A percentile compares a stretch with the other conserved stretches of the same genome.
Conservation (phyloP, 2,888 invertebrate genomes). For the Lithophane semibrunnea region DNA sequence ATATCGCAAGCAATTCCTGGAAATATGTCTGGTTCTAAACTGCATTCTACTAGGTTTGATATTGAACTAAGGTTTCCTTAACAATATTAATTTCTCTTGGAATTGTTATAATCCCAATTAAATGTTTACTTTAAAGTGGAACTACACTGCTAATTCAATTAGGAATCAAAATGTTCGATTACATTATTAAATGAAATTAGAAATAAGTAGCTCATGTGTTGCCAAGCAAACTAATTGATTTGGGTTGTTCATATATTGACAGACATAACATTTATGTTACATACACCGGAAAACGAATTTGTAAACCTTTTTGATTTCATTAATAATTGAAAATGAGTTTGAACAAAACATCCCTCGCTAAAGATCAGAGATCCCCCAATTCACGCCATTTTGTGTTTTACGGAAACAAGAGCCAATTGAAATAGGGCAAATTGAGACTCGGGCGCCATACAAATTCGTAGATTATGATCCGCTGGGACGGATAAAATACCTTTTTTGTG, state of each 20-base stretch:
- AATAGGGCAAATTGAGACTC: constrained; percentile 68
- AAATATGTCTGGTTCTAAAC: constrained; percentile 3
- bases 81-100: background rate
- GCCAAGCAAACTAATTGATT: constrained; percentile 23
- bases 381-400: constrained; percentile 46
- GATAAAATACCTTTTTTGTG: constrained; percentile 73
- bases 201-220: constrained; percentile 3
- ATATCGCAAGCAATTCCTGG: constrained; percentile 11
- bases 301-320: background rate
- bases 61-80: background rate
- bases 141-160: constrained; percentile 6
- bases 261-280: background rate
- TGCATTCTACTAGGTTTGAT: constrained; percentile 10
- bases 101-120: constrained; percentile 14
- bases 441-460: constrained; percentile 61
- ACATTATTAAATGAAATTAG: background rate
- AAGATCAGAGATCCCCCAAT: constrained; percentile 38
- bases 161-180: constrained; percentile 1
- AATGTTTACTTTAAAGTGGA: constrained; percentile 24
- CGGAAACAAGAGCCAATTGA: constrained; percentile 69
- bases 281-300: background rate
- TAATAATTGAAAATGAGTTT: constrained; percentile 44
- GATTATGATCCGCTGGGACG: constrained; percentile 68
- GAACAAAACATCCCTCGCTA: constrained; percentile 28
- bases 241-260: background rate